Conservation (phyloP, 23 tunicate species). For the Halocynthia aurantium region DNA sequence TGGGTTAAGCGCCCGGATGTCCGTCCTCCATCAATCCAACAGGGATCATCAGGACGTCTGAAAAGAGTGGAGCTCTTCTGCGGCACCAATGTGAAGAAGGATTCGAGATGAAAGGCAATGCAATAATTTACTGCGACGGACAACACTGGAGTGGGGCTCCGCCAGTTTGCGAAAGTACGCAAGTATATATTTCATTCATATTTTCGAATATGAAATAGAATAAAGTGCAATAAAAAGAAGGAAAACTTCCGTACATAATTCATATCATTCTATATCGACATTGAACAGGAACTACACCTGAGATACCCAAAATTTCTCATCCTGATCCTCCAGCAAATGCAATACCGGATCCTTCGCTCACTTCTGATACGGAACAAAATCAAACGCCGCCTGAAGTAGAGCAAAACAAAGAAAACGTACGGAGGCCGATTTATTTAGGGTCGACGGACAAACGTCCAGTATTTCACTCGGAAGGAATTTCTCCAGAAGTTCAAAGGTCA, state of each 20-base stretch:
- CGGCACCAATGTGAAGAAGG: neutral
- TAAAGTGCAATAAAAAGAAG: too few species aligned
- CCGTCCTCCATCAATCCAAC: neutral
- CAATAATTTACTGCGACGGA: slow-evolving; percentile 3
- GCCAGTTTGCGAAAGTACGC: neutral
- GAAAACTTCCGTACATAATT: neutral
- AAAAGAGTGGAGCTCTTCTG: neutral
- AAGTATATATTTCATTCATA: neutral
- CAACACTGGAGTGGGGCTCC: slow-evolving; percentile 2
- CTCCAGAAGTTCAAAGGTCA: neutral
- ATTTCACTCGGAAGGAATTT: neutral
- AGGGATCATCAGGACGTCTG: neutral
- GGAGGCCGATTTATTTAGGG: neutral
- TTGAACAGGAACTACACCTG: neutral
- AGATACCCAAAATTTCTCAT: neutral
- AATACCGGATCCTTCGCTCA: too few species aligned
- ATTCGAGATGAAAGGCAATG: neutral
- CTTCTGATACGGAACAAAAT: too few species aligned
- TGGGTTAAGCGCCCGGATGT: slow-evolving; percentile 1
- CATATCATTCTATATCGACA: neutral
- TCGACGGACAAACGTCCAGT: slow-evolving; percentile 7
- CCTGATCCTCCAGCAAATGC: neutral
- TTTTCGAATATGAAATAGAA: too few species aligned
- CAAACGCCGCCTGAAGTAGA: neutral
- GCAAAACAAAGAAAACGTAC: neutral